phyloP scores from a whole-genome alignment of 2,888 invertebrate genomes.

The Hydriomena furcata region DNA sequence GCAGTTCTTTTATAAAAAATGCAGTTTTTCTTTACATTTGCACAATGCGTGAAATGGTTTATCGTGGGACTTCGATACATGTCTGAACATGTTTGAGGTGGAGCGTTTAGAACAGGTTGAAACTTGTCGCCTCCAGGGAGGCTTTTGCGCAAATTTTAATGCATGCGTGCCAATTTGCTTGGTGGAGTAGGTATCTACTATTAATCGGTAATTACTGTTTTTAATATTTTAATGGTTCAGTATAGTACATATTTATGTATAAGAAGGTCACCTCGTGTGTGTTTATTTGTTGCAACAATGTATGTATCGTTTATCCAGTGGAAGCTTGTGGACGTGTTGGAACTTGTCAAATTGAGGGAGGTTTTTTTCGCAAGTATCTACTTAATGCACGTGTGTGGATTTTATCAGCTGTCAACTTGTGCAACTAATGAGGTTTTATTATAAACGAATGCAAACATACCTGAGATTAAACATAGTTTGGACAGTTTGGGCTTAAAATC shows the following conservation, averaged over 20 bases:
- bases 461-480: no score
- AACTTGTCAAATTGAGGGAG: background rate
- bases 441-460: no score
- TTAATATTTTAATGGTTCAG: conserved; percentile 4
- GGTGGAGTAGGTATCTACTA: background rate
- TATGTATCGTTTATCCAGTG: background rate
- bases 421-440: no score
- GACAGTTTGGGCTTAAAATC: no score
- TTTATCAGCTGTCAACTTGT: no score
- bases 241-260: background rate
- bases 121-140: conserved; percentile 50
- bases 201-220: background rate
- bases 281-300: background rate
- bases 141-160: conserved; percentile 17
- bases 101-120: conserved; percentile 59
- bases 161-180: conserved; percentile 4
- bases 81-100: conserved; percentile 54
- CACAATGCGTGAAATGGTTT: conserved; percentile 35
- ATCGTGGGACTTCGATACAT: conserved; percentile 37
- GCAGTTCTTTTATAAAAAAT: conserved; percentile 32
- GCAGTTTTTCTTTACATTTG: conserved; percentile 31
- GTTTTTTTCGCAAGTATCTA: background rate
- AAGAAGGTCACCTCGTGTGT: background rate
- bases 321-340: background rate
- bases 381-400: no score